Conservation (phyloP, 2,888 invertebrate species). For the Syrphus vitripennis region DNA sequence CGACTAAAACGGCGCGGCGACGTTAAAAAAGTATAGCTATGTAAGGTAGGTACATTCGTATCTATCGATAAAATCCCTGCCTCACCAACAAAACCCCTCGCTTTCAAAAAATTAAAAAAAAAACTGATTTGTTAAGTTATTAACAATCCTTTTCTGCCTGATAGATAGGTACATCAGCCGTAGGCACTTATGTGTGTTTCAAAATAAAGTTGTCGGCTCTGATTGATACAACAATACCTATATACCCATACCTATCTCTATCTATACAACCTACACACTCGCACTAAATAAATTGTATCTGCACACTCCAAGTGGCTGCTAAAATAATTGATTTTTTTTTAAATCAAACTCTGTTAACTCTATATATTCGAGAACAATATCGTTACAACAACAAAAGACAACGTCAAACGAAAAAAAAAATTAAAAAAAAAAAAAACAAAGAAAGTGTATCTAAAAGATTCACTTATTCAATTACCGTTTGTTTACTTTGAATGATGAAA, state of each 20-base stretch:
- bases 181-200: slow-evolving; percentile 57
- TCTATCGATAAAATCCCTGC: not conserved
- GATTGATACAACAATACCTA: slow-evolving; percentile 47
- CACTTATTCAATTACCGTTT: slow-evolving; percentile 71
- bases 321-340: slow-evolving; percentile 63
- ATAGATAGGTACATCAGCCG: slow-evolving; percentile 2
- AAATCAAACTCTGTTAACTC: not conserved
- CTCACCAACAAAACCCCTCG: not conserved
- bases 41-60: not conserved
- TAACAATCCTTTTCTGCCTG: slow-evolving; percentile 43
- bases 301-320: not conserved
- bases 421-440: slow-evolving; percentile 20
- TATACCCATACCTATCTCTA: not conserved
- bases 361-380: not conserved
- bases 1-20: no score
- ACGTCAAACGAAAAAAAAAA: not conserved
- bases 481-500: slow-evolving; percentile 69
- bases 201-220: slow-evolving; percentile 69
- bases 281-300: not conserved
- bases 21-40: no score
- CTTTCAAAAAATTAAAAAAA: not conserved
- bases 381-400: not conserved
- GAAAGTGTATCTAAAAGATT: slow-evolving; percentile 67
- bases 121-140: slow-evolving; percentile 56
- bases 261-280: not conserved